phyloP scores from a whole-genome alignment of 2,888 invertebrate species.

The Aphodius sticticus region DNA sequence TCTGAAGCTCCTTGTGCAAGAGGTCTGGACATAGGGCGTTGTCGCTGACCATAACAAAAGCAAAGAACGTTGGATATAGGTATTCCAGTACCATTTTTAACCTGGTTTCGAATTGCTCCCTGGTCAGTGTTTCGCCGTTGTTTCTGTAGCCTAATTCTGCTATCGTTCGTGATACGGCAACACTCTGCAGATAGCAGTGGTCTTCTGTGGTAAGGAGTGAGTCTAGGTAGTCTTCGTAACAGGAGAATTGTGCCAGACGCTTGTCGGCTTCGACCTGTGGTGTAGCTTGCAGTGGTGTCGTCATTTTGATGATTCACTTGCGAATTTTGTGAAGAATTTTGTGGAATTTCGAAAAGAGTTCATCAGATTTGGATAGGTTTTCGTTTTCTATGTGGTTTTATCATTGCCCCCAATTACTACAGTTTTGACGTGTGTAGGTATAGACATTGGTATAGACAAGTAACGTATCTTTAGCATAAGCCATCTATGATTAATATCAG shows the following conservation, averaged over 20 bases:
- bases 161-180: slow-evolving; percentile 72
- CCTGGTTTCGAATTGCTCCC: slow-evolving; percentile 68
- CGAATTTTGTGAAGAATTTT: no score
- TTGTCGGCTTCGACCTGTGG: slow-evolving; percentile 69
- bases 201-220: slow-evolving; percentile 78
- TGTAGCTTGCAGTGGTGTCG: slow-evolving; percentile 32
- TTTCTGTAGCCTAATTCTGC: slow-evolving; percentile 78
- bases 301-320: neutral
- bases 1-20: slow-evolving; percentile 73
- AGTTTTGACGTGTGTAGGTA: no score
- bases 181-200: slow-evolving; percentile 76
- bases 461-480: no score
- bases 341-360: no score
- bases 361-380: no score
- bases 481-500: no score
- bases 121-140: slow-evolving; percentile 70
- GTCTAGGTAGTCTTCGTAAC: slow-evolving; percentile 83
- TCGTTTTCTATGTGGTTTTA: no score
- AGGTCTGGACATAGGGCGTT: slow-evolving; percentile 65
- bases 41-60: slow-evolving; percentile 69
- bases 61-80: slow-evolving; percentile 67
- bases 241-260: slow-evolving; percentile 67
- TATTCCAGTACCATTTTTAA: slow-evolving; percentile 66
- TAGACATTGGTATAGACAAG: no score
- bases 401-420: no score